Conservation (phyloP, 2,113 vertebrate species). For the Gadus chalcogrammus region DNA sequence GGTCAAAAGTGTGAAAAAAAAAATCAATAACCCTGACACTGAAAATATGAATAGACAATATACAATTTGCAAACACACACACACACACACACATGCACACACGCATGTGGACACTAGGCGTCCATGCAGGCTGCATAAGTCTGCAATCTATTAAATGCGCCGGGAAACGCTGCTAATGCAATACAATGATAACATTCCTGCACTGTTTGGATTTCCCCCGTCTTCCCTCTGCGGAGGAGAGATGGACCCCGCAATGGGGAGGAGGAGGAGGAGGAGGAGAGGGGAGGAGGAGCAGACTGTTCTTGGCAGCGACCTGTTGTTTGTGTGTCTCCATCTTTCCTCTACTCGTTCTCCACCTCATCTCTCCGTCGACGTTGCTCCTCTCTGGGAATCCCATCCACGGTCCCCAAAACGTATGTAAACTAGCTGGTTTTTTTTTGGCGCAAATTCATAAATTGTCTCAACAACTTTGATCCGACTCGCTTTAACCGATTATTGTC, state of each 20-base stretch:
- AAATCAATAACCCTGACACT: not conserved
- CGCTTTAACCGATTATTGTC: not conserved
- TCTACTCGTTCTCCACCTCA: conserved; percentile 4
- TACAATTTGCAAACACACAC: not conserved
- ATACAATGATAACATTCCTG: conserved; percentile 73
- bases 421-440: too few relatives aligned
- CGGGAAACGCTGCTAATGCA: conserved; percentile 67
- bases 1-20: not conserved
- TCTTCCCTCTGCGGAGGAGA: conserved; percentile 56
- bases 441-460: not conserved
- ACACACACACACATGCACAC: conserved; percentile 10
- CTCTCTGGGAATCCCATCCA: conserved; percentile 25
- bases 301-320: conserved; percentile 44
- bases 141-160: conserved; percentile 65
- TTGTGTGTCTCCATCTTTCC: conserved; percentile 39
- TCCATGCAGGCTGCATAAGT: conserved; percentile 41
- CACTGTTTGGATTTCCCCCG: conserved; percentile 70
- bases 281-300: conserved; percentile 25
- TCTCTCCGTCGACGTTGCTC: conserved; percentile 3
- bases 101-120: conserved; percentile 37
- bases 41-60: not conserved
- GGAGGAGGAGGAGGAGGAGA: conserved; percentile 7
- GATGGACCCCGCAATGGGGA: conserved; percentile 28
- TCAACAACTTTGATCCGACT: not conserved
- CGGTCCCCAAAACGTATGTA: not conserved